Base-by-base conservation (phyloP, 2,113 vertebrate genomes). In the Eurystomus gularis region DNA sequence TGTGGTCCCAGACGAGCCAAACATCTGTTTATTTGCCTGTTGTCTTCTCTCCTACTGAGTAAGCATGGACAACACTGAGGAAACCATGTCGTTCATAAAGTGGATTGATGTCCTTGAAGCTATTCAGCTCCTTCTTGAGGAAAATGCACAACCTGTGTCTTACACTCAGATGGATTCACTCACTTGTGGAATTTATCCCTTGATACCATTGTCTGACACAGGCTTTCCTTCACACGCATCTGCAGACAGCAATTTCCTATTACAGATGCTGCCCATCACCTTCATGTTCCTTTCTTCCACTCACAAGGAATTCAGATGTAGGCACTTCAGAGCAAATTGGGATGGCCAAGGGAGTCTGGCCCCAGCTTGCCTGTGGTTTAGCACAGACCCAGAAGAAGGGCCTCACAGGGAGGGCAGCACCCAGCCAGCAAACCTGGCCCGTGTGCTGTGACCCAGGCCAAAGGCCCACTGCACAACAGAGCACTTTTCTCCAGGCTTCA, bases 161-260 rank as follows among this genome's bases (percentile, higher is more conserved):
- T 91, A 80, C 85, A 79, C 80, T 96, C 93, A 95, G 94, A 96
- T 97, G 95, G 92, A 97, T 93, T 96, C 95, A 94, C 92, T 97
- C 94, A 94, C 95, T 95, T 96, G 88, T 93, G 96, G 96, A 97
- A 96, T 96, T 93, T 97, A 97, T 97, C 93, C 93, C 96, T 97
- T 96, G 97, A 95, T 95, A 91, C 95, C 91, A 33, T 93, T 92
- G 95, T 96, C 94, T 97, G 90, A 96, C 92, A 92, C 42, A 42
- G 71, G 90, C 90, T 97, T 95, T 96, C 70, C 88, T 96, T 96
- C 95, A 96, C 92, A 85, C 90, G 82, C 88, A 89, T 96, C 90
- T 94, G 93, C 95, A 96, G 92, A 95, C 88, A 96, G 92, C 92
- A 96, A 94, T 96, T 96, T 97, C 95, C 93, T 97, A 94, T 97